Evolutionary conservation across 1,140 invertebrate species (phyloP).

Genomic region (Leptestheria dahalacensis): DNA sequence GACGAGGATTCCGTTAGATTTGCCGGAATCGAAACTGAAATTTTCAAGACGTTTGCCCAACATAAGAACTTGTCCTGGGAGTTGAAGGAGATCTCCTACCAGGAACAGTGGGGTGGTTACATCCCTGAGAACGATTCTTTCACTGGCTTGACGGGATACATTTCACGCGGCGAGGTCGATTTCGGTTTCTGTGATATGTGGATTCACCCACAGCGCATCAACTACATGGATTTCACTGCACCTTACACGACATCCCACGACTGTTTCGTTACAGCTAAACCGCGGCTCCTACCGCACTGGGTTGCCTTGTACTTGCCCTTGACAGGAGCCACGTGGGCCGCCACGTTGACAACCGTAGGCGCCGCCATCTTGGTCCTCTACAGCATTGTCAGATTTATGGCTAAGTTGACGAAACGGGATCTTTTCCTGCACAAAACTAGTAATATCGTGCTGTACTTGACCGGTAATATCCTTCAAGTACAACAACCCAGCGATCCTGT

Average conservation of each 20-base stretch:
- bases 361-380: neutral
- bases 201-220: constrained; percentile 47
- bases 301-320: constrained; percentile 64
- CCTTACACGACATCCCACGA: constrained; percentile 64
- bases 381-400: neutral
- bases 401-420: neutral
- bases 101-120: neutral
- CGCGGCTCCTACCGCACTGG: constrained; percentile 57
- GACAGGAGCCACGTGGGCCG: neutral
- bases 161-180: constrained; percentile 45
- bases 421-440: neutral
- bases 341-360: neutral
- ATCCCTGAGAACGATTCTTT: constrained; percentile 23
- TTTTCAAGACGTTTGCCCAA: neutral
- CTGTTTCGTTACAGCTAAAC: constrained; percentile 68
- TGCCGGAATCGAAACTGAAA: neutral
- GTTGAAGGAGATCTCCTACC: neutral
- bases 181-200: constrained; percentile 61
- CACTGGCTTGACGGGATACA: constrained; percentile 49
- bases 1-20: neutral
- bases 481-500: neutral
- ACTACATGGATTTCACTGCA: constrained; percentile 53
- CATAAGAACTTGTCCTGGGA: neutral
- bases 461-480: constrained; percentile 5
- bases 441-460: neutral